Base-by-base conservation (phyloP, 2,888 invertebrate species). In the Diplazon laetatorius region DNA sequence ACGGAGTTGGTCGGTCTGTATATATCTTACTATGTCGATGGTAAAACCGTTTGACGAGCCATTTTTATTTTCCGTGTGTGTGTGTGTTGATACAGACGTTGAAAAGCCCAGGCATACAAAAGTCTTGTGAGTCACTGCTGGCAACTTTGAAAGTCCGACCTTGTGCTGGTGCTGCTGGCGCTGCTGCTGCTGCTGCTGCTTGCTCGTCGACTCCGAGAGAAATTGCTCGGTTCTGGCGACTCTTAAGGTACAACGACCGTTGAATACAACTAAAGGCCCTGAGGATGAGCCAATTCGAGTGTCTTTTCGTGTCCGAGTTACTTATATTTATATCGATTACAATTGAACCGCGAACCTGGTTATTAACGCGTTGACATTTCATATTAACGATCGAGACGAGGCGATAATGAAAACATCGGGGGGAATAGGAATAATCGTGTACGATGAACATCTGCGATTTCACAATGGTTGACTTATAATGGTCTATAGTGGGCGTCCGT, bases 131-230 rank as follows among this genome's bases (percentile, higher is more conserved):
- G 50, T 37, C 59, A 14, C 20, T 20, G 42, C 39, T 22, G 76
- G 50, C 63, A 69, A 50, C 22, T 77, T 77, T 72, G 77, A 77
- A 77, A 77, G 77, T 77, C 63, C 77, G 77, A 73, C 73, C 77
- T 77, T 69, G 77, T 50, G 44, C 35, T 37, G 37, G 44, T 52
- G 52, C 18, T 52, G 30, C n/a, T 25, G 55, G 10, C 12, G 37
- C 37, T 37, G 37, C 37, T n/a, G n/a, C n/a, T n/a, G n/a, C n/a
- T n/a, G n/a, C n/a, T n/a, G n/a, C n/a, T n/a, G n/a, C n/a, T n/a
- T 12, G 73, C 76, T 77, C 63, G 77, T 42, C 60, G 66, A 50
- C 76, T 63, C 48, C 59, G 65, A 59, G 63, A 77, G 77, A 77
- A 77, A 73, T 76, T 62, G 68, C 68, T 63, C 65, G 66, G 60